Evolutionary conservation across 2,113 vertebrate species (phyloP), one percentile per base, ranked within the genome.

Genomic region (Psettodes erumei): DNA sequence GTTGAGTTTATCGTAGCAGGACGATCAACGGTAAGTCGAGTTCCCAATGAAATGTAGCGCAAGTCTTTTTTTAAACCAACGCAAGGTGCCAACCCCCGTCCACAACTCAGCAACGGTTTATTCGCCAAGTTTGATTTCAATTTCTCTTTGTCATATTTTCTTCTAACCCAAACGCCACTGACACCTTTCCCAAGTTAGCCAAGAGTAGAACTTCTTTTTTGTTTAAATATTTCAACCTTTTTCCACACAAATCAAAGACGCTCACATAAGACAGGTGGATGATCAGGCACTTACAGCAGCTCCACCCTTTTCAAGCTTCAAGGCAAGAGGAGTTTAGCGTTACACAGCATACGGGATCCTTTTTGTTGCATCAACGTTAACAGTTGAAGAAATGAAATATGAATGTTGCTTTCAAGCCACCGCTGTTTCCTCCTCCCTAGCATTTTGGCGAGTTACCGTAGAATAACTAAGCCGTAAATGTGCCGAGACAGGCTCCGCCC

Each of bases 381-480:
- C 58, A 58, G 19, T 25, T 16, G 16, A 58, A 58, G 10, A 59
- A 37, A 67, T 51, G 8, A 72, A 19, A 19, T 1, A 51, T 12
- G 11, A 66, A 61, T 21, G 21, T 19, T 48, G 56, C 54, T 51
- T 60, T 62, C 43, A 42, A 40, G 12, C n/a, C 23, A n/a, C 9
- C 55, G 58, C 35, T 77, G 32, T 48, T 53, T n/a, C 50, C 10
- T 27, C 42, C 25, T 53, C 38, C 1, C 32, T 61, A 77, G 0
- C 48, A 40, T 45, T 70, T 55, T 55, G 28, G 8, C 40, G 3
- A 48, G 21, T 63, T 63, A 48, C n/a, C 62, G 30, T 54, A 62
- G 18, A 73, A 33, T 45, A 48, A 53, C 19, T n/a, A 76, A 50
- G 70, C 76, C 65, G 40, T 65, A 61, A 50, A 42, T 72, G 56